Conservation (phyloP, 2,888 invertebrate genomes). For the Adineta ricciae region DNA sequence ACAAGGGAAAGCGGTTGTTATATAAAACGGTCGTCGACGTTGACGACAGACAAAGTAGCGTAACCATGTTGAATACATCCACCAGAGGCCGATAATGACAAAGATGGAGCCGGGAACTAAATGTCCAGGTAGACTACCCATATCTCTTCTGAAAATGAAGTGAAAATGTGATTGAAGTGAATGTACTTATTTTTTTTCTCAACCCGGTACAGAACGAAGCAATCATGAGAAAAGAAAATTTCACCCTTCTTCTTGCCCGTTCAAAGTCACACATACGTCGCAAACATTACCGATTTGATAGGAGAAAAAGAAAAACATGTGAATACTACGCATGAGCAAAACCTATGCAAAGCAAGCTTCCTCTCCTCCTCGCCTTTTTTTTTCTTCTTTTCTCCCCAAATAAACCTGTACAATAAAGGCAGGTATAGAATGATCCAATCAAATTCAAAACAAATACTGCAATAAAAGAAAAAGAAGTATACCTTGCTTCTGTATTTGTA, state of each 20-base stretch:
- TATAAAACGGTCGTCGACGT: not conserved
- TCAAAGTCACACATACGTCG: not conserved
- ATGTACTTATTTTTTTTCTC: no score
- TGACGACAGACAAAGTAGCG: not conserved
- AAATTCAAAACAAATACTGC: no score
- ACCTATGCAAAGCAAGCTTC: not conserved
- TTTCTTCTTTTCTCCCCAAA: not conserved
- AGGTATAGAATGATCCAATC: no score
- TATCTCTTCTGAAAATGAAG: not conserved
- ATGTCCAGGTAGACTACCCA: not conserved
- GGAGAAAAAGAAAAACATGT: not conserved
- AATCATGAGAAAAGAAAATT: not conserved
- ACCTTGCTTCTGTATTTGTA: not conserved
- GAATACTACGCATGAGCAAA: not conserved
- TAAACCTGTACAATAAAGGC: no score
- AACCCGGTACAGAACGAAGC: no score
- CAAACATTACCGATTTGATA: not conserved
- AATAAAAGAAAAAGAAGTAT: not conserved
- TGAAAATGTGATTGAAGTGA: no score
- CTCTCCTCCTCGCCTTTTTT: not conserved
- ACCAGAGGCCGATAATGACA: not conserved
- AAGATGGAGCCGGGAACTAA: not conserved
- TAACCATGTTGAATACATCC: conserved; percentile 10
- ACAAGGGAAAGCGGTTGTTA: not conserved
- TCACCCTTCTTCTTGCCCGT: not conserved